phyloP scores from a whole-genome alignment of 2,113 vertebrate genomes.

The Phaethornis superciliosus region DNA sequence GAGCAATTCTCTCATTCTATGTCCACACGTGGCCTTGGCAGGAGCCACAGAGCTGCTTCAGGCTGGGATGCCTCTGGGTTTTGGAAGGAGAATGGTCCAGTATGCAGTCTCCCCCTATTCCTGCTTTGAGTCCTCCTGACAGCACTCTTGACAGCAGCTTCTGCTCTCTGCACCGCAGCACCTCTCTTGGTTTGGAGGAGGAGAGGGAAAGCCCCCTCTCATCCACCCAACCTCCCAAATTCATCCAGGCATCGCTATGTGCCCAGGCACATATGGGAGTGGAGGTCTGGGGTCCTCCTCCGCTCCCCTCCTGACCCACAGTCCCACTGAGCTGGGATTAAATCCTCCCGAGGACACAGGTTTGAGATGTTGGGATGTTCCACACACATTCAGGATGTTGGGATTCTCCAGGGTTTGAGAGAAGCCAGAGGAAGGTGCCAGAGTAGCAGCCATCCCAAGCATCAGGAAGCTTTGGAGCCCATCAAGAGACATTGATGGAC shows the following conservation, averaged over 20 bases:
- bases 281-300: neutral
- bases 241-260: fast-evolving
- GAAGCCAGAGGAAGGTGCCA: neutral
- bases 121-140: fast-evolving
- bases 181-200: neutral
- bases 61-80: neutral
- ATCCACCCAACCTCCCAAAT: neutral
- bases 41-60: neutral
- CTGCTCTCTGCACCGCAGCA: neutral
- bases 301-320: neutral
- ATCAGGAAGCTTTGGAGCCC: neutral
- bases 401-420: neutral
- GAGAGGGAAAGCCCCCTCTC: neutral
- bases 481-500: neutral
- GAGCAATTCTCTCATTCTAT: no score
- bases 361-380: neutral
- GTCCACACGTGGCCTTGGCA: no score
- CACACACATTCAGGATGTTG: neutral
- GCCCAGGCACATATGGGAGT: neutral
- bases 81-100: neutral
- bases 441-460: neutral
- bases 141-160: neutral
- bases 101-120: neutral
- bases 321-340: neutral
- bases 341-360: neutral